phyloP scores from a whole-genome alignment of 2,113 vertebrate species.

The Morone chrysops region DNA sequence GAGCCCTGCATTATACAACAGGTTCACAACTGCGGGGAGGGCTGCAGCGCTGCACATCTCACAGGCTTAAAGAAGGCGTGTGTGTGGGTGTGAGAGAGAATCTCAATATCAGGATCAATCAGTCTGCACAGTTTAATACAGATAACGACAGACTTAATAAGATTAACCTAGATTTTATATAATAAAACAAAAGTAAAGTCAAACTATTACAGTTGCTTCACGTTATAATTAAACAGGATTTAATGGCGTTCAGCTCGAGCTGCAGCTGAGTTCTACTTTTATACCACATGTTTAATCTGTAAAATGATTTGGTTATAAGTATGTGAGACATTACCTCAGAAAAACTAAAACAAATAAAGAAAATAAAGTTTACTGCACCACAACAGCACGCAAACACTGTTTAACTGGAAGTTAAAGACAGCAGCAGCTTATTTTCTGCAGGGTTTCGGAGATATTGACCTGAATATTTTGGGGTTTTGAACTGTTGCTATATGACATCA shows the following conservation, averaged over 20 bases:
- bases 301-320: not conserved
- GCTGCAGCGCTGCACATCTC: constrained; percentile 45
- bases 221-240: too few relatives aligned
- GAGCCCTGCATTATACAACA: not conserved
- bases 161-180: too few relatives aligned
- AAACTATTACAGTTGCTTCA: not conserved
- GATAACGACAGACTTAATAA: not conserved
- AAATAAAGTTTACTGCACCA: too few relatives aligned
- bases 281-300: not conserved
- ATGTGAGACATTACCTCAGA: not conserved
- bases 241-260: not conserved
- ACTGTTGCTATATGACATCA: not conserved
- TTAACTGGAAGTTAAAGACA: too few relatives aligned
- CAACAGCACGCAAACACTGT: too few relatives aligned
- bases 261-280: not conserved
- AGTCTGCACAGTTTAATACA: not conserved
- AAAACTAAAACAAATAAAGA: not conserved
- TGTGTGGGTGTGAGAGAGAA: constrained; percentile 13
- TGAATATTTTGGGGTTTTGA: not conserved
- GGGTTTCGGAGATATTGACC: not conserved
- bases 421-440: not conserved
- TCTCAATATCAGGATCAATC: not conserved
- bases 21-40: constrained; percentile 22
- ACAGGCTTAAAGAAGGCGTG: constrained; percentile 15
- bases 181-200: not conserved